A percentile compares a stretch with the other conserved stretches of the same genome.
These are phyloP conservation scores for Acanthurus leucopareius DNA, from an alignment of 2,797 vertebrate species.

Conservation along the genomic window DNA sequence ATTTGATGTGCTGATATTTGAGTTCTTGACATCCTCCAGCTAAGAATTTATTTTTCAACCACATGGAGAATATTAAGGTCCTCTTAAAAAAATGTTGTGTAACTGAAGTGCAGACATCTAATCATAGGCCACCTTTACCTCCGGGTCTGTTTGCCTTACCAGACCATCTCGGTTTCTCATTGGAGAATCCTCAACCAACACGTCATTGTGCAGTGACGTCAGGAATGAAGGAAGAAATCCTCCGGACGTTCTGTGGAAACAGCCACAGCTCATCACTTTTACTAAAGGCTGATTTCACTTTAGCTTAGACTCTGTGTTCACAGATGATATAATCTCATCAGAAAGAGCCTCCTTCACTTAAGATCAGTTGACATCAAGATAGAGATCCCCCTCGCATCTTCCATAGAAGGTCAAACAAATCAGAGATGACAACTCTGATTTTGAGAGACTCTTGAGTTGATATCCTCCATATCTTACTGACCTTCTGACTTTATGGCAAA, in stretches of 20 bases:
- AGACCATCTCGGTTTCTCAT: neutral
- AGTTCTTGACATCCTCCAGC: neutral
- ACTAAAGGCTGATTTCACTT: conserved; percentile 27
- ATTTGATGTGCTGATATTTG: neutral
- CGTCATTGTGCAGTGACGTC: neutral
- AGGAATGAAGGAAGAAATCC: conserved; percentile 11
- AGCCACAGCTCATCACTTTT: conserved; percentile 6
- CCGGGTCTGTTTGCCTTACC: neutral
- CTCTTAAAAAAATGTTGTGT: neutral
- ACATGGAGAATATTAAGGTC: neutral
- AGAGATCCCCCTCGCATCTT: conserved; percentile 37
- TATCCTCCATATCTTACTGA: conserved; percentile 30
- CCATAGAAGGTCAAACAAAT: conserved; percentile 42
- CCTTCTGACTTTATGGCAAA: conserved; percentile 19
- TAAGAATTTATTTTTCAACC: neutral
- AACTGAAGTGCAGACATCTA: neutral
- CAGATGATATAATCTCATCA: conserved; percentile 40
- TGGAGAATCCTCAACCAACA: neutral
- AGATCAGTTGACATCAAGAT: conserved; percentile 47
- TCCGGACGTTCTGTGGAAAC: conserved; percentile 14
- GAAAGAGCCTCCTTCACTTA: conserved; percentile 36
- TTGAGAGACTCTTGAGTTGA: conserved; percentile 19
- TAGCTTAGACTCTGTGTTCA: conserved; percentile 22
- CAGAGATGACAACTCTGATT: conserved; percentile 32
- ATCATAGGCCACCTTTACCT: conserved; percentile 1